Evolutionary conservation across 2,113 vertebrate species (phyloP).

Genomic region (pig (Sus scrofa)): DNA sequence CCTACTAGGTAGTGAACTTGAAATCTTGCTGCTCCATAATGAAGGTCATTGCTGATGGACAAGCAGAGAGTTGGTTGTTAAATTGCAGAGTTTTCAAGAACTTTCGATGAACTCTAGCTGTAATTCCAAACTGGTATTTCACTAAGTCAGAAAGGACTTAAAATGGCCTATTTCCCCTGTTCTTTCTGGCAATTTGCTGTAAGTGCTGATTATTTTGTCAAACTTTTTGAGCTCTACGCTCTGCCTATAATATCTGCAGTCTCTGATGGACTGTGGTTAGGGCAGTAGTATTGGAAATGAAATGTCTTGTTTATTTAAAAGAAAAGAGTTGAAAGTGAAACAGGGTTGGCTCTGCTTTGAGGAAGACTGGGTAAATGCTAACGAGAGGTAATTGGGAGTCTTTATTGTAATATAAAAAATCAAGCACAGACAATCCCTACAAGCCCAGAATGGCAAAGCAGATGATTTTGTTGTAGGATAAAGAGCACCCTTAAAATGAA

Average conservation of each 20-base stretch:
- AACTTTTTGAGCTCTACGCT: constrained; percentile 68
- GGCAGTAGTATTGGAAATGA: constrained; percentile 57
- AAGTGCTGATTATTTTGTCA: constrained; percentile 84
- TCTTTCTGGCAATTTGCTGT: constrained; percentile 78
- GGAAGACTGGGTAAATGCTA: constrained; percentile 59
- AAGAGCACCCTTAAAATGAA: not conserved
- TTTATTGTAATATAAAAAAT: constrained; percentile 51
- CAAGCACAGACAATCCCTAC: not conserved
- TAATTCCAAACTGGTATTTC: constrained; percentile 73
- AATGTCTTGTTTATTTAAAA: constrained; percentile 78
- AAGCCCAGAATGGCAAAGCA: not conserved
- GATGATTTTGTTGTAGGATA: not conserved
- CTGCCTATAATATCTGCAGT: constrained; percentile 71
- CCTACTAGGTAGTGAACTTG: not conserved
- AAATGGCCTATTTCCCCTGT: constrained; percentile 75
- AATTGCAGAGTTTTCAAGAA: constrained; percentile 78
- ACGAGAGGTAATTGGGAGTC: not conserved
- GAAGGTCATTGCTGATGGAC: constrained; percentile 60
- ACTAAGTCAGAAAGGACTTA: constrained; percentile 72
- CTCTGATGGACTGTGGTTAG: constrained; percentile 66
- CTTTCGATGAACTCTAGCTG: constrained; percentile 76
- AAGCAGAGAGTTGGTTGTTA: constrained; percentile 66
- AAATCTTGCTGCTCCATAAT: constrained; percentile 32
- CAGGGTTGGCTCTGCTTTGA: constrained; percentile 49
- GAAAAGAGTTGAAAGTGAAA: constrained; percentile 52